A percentile compares a stretch with the other conserved stretches of the same genome.
Evolutionary conservation across 2,113 vertebrate species (phyloP).

Genomic region (Neopipo cinnamomea): DNA sequence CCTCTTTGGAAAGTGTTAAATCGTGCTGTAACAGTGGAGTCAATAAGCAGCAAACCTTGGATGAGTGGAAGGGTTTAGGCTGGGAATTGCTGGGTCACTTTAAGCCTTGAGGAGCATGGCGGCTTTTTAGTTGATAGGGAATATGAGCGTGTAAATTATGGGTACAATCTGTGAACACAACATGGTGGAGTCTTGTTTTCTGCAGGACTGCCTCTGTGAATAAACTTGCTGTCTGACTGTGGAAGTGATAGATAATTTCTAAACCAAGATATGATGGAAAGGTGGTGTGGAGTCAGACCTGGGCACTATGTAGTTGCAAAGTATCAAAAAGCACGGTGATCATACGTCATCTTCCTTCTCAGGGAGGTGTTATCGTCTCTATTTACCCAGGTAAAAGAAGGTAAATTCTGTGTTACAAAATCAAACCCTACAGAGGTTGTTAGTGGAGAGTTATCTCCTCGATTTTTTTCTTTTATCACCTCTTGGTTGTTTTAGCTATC

Average conservation of each 20-base stretch:
- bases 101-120: accelerated
- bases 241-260: neutral
- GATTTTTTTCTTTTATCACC: neutral
- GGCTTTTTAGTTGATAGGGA: neutral
- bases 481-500: slow-evolving; percentile 12
- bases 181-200: neutral
- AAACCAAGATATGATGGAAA: neutral
- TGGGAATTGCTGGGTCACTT: neutral
- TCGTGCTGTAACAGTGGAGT: neutral
- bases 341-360: neutral
- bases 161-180: neutral
- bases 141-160: neutral
- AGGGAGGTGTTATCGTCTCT: neutral
- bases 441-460: neutral
- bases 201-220: neutral
- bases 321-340: neutral
- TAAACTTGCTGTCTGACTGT: neutral
- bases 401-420: slow-evolving; percentile 40
- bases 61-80: neutral
- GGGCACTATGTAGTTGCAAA: neutral
- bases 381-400: slow-evolving; percentile 37
- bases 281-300: neutral
- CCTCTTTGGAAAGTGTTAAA: neutral
- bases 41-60: neutral
- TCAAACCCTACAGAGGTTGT: slow-evolving; percentile 2